Percentiles rank a stretch among this genome's conserved stretches.
Conservation (phyloP, 2,888 invertebrate species). For the Altica lythri region DNA sequence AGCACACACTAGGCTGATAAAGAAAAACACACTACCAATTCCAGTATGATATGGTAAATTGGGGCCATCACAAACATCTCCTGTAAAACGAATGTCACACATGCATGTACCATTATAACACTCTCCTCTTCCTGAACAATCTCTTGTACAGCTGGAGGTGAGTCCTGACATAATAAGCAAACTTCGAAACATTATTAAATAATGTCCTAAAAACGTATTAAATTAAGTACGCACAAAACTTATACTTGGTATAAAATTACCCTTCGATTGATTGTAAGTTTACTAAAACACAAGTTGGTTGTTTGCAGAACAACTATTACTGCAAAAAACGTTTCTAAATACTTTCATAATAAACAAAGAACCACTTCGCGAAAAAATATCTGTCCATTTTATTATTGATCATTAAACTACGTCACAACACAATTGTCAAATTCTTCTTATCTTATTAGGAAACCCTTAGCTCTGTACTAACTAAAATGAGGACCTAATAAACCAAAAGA, state of each 20-base stretch:
- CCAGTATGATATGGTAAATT: conserved; percentile 80
- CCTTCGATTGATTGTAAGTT: not conserved
- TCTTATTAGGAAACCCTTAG: no score
- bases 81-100: conserved; percentile 87
- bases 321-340: conserved; percentile 1
- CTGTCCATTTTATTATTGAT: conserved; percentile 11
- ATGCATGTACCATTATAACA: conserved; percentile 90
- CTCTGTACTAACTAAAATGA: no score
- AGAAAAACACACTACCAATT: conserved; percentile 77
- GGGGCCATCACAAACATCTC: conserved; percentile 80
- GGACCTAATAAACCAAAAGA: no score
- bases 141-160: conserved; percentile 67
- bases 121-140: conserved; percentile 89
- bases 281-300: not conserved
- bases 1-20: conserved; percentile 82
- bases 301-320: not conserved
- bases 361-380: conserved; percentile 1
- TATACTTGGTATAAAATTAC: no score
- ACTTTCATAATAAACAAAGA: conserved; percentile 20
- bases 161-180: conserved; percentile 56
- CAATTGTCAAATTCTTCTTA: no score
- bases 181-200: conserved; percentile 53
- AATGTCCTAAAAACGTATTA: conserved; percentile 8
- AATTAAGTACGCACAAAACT: no score
- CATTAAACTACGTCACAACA: not conserved